Evolutionary conservation across 2,113 vertebrate genomes (phyloP).

Genomic region (Danionella cerebrum): DNA sequence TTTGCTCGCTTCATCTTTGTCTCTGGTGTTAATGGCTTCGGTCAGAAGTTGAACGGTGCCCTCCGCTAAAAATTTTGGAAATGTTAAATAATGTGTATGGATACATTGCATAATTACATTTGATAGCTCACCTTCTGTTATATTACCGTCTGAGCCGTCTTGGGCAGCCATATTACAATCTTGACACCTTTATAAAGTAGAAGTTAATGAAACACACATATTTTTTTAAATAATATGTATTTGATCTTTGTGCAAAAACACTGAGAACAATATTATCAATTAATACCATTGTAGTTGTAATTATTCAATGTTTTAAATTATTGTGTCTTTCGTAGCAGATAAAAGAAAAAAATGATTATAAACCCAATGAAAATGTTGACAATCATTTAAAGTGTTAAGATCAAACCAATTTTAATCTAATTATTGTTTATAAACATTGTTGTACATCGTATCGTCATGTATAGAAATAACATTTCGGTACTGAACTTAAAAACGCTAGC

Average conservation of each 20-base stretch:
- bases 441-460: no score
- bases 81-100: background rate
- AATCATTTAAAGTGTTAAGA: no score
- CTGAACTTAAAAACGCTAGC: no score
- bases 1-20: constrained; percentile 53
- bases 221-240: background rate
- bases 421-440: no score
- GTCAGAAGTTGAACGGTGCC: constrained; percentile 58
- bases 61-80: constrained; percentile 58
- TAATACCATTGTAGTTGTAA: no score
- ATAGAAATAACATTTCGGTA: no score
- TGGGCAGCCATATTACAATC: constrained; percentile 31
- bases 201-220: background rate
- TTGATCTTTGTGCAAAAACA: background rate
- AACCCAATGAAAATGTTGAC: no score
- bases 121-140: constrained; percentile 30
- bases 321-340: no score
- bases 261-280: no score
- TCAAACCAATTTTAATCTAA: no score
- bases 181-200: background rate
- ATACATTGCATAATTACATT: background rate
- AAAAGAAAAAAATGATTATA: no score
- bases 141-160: background rate
- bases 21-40: constrained; percentile 65
- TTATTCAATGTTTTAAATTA: no score